A percentile compares a stretch with the other conserved stretches of the same genome.
phyloP scores from a whole-genome alignment of 2,797 vertebrate genomes.

The Muraenolepis orangiensis region DNA sequence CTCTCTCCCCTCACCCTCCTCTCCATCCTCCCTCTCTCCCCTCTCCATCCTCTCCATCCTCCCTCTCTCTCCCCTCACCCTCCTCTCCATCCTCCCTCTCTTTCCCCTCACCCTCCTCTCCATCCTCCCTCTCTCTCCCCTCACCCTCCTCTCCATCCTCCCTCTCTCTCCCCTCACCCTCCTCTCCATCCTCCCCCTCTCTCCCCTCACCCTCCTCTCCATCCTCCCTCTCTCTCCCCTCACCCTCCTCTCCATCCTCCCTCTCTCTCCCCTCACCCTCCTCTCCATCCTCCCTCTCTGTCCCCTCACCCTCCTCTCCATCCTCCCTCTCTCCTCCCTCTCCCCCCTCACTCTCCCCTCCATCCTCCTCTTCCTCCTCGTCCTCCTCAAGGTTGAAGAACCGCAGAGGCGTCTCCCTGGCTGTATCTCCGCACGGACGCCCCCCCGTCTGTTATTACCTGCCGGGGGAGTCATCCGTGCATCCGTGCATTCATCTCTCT shows the following conservation, averaged over 20 bases:
- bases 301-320: no score
- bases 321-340: no score
- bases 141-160: slow-evolving; percentile 11
- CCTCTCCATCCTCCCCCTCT: no score
- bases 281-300: slow-evolving; percentile 3
- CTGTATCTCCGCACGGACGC: neutral
- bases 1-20: no score
- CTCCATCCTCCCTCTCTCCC: neutral
- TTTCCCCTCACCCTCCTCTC: no score
- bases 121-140: no score
- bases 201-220: no score
- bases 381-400: neutral
- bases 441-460: neutral
- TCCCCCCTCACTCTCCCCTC: no score
- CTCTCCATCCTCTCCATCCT: no score
- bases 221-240: neutral
- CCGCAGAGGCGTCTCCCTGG: neutral
- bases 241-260: no score
- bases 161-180: neutral
- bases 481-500: neutral
- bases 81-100: slow-evolving; percentile 7
- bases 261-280: no score
- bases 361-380: neutral
- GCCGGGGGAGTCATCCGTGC: neutral
- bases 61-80: no score